A percentile compares a stretch with the other conserved stretches of the same genome.
Evolutionary conservation across 92 coral and sea anemone species (phyloP).

Genomic region (Isaurus tuberculatus): DNA sequence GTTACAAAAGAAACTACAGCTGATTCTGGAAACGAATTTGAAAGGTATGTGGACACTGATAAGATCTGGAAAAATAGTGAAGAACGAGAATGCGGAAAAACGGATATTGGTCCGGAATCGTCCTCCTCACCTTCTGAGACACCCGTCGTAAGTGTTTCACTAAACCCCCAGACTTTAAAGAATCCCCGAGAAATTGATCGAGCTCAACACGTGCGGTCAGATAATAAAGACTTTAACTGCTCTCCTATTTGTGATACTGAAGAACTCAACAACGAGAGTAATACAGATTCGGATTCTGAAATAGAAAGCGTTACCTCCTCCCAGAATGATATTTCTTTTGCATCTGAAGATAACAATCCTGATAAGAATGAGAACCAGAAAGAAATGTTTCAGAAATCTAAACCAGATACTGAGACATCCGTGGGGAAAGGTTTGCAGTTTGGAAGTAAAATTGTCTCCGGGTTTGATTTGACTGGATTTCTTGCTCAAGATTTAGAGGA

Average conservation of each 20-base stretch:
- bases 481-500: neutral
- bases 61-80: neutral
- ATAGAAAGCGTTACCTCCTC: neutral
- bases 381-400: neutral
- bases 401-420: neutral
- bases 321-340: constrained; percentile 7
- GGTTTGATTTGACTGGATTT: constrained; percentile 20
- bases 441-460: constrained; percentile 12
- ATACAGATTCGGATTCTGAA: neutral
- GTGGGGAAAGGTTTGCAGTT: neutral
- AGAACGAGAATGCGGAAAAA: neutral
- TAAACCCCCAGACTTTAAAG: neutral
- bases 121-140: neutral
- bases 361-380: neutral
- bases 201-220: constrained; percentile 1
- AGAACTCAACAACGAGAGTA: neutral
- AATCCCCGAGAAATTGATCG: neutral
- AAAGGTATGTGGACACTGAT: constrained; percentile 21
- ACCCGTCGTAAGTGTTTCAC: neutral
- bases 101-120: neutral
- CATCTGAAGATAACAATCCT: neutral
- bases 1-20: neutral
- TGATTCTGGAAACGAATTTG: neutral
- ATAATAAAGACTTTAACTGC: constrained; percentile 2
- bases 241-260: neutral